A percentile compares a stretch with the other conserved stretches of the same genome.
These are phyloP conservation scores for Parnassius apollo DNA, from an alignment of 2,888 invertebrate genomes.

Conservation along the genomic window DNA sequence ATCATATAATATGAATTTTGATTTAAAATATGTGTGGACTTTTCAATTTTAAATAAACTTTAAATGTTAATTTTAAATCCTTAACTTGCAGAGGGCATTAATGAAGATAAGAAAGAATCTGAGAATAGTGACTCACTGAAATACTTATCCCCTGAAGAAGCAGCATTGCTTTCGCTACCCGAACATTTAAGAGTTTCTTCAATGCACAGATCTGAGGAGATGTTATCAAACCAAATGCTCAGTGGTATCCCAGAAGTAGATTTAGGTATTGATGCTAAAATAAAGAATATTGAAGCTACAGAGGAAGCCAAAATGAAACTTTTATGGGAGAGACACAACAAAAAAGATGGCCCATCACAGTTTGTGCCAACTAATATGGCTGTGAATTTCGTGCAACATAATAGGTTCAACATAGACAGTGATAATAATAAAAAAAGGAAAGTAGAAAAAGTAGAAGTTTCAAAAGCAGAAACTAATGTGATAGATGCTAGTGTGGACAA, in stretches of 20 bases:
- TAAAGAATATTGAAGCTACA: constrained; percentile 98
- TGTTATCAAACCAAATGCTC: constrained; percentile 99
- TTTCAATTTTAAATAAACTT: no score
- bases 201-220: constrained; percentile 95
- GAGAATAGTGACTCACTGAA: constrained; percentile 74
- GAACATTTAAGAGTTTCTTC: constrained; percentile 93
- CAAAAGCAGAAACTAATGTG: constrained; percentile 58
- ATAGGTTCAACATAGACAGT: constrained; percentile 95
- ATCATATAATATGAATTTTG: background rate
- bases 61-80: background rate
- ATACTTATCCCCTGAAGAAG: constrained; percentile 93
- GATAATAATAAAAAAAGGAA: constrained; percentile 82
- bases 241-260: constrained; percentile 99
- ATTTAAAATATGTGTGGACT: background rate
- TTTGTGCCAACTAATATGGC: constrained; percentile 99
- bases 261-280: constrained; percentile 99
- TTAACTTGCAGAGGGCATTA: constrained; percentile 53
- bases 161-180: constrained; percentile 93
- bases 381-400: constrained; percentile 98
- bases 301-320: constrained; percentile 98
- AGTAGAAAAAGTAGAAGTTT: constrained; percentile 74
- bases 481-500: constrained; percentile 74
- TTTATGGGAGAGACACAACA: constrained; percentile 92
- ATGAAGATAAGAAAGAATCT: constrained; percentile 62
- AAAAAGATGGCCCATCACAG: constrained; percentile 95